Evolutionary conservation across 2,797 vertebrate species (phyloP).

Genomic region (Alfaro cultratus): DNA sequence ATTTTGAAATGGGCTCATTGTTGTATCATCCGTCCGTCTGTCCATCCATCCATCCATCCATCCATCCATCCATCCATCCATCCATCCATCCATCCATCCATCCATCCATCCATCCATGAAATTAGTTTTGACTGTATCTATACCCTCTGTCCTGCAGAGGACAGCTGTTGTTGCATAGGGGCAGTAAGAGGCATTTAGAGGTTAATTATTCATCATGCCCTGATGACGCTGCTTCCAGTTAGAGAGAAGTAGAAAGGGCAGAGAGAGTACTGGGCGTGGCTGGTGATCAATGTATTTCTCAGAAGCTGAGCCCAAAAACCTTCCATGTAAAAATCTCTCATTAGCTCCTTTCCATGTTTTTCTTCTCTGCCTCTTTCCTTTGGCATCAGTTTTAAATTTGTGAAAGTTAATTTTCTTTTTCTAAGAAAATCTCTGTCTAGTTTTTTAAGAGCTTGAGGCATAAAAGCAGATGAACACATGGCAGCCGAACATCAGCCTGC

Average conservation of each 20-base stretch:
- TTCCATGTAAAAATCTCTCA: conserved; percentile 39
- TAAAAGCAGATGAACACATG: neutral
- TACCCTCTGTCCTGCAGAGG: conserved; percentile 23
- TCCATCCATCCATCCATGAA: neutral
- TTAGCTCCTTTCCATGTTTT: conserved; percentile 23
- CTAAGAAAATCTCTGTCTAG: conserved; percentile 31
- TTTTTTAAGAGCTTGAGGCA: conserved; percentile 26
- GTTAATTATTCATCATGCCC: conserved; percentile 76
- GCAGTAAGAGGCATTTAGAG: conserved; percentile 58
- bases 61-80: neutral
- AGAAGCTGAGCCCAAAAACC: conserved; percentile 66
- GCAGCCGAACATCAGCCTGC: conserved; percentile 6
- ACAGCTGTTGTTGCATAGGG: conserved; percentile 52
- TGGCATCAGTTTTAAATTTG: conserved; percentile 21
- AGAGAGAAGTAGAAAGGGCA: conserved; percentile 27
- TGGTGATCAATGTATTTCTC: conserved; percentile 76
- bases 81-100: too few species aligned
- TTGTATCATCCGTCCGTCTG: neutral
- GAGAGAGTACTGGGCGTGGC: conserved; percentile 43
- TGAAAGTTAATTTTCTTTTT: conserved; percentile 32
- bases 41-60: too few species aligned
- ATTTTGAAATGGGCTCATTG: neutral
- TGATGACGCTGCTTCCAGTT: conserved; percentile 63
- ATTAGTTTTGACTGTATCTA: neutral
- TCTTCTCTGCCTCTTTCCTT: neutral